Conservation (phyloP, 2,797 vertebrate species). For the Simalia tracyae region DNA sequence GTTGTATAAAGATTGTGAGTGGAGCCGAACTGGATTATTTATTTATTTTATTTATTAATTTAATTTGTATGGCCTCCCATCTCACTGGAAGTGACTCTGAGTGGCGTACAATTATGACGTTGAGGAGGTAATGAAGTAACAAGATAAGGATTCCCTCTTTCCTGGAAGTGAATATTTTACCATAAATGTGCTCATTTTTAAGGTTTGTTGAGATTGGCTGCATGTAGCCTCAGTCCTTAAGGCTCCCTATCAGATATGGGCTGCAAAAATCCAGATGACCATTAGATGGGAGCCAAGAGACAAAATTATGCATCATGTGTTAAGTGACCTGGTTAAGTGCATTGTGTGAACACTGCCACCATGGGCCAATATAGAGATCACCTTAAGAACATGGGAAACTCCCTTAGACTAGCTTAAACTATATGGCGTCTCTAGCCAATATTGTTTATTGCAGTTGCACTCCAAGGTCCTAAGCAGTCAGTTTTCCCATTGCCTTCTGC, state of each 20-base stretch:
- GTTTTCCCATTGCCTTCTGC: not conserved
- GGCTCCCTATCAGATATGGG: not conserved
- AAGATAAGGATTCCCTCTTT: not conserved
- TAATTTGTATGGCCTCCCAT: too few relatives aligned
- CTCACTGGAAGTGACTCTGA: too few relatives aligned
- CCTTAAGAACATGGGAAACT: not conserved
- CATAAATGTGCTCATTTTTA: not conserved
- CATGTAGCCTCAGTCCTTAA: not conserved
- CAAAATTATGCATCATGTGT: not conserved
- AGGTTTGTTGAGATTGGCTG: not conserved
- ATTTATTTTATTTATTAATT: too few relatives aligned
- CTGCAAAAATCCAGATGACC: not conserved
- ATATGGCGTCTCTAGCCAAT: not conserved
- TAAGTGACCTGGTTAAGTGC: not conserved
- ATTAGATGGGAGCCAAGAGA: not conserved
- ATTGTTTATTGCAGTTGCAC: not conserved
- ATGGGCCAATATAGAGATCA: not conserved
- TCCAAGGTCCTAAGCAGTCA: not conserved
- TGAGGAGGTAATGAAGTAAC: not conserved
- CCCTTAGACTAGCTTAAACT: not conserved
- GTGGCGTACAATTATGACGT: not conserved
- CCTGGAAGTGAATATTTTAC: not conserved
- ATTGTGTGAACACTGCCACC: not conserved
- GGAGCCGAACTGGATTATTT: not conserved
- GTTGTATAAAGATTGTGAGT: not conserved